phyloP scores from a whole-genome alignment of 2,113 vertebrate genomes.

The Poeciliopsis prolifica region DNA sequence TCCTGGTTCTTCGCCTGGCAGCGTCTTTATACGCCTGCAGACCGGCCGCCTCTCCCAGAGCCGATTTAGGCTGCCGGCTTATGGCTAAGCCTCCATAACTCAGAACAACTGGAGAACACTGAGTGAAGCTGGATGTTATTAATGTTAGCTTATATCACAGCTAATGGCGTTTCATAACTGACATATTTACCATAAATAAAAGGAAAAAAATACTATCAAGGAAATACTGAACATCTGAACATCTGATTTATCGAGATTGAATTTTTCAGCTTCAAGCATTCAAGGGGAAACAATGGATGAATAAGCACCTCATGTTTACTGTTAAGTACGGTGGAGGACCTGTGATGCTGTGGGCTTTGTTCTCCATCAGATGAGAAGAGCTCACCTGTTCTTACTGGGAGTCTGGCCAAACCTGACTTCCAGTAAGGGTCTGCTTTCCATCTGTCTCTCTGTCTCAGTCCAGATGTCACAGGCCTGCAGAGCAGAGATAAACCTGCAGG shows the following conservation, averaged over 20 bases:
- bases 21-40: neutral
- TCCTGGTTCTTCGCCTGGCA: neutral
- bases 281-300: too few species aligned
- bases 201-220: neutral
- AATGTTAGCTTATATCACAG: too few species aligned
- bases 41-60: neutral
- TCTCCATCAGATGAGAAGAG: neutral
- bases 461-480: conserved; percentile 25
- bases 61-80: neutral
- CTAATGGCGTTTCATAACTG: neutral
- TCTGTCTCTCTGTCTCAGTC: conserved; percentile 37
- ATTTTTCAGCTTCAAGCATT: too few species aligned
- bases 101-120: neutral
- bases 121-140: too few species aligned
- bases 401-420: conserved; percentile 37
- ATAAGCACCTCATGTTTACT: too few species aligned
- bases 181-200: neutral
- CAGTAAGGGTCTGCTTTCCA: conserved; percentile 39
- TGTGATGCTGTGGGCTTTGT: too few species aligned
- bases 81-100: neutral
- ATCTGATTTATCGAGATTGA: neutral
- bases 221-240: neutral
- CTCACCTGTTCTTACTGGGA: neutral
- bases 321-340: too few species aligned
- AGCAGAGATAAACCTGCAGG: conserved; percentile 33